Base-by-base conservation (phyloP, 2,888 invertebrate genomes). In the Coelopa pilipes region DNA sequence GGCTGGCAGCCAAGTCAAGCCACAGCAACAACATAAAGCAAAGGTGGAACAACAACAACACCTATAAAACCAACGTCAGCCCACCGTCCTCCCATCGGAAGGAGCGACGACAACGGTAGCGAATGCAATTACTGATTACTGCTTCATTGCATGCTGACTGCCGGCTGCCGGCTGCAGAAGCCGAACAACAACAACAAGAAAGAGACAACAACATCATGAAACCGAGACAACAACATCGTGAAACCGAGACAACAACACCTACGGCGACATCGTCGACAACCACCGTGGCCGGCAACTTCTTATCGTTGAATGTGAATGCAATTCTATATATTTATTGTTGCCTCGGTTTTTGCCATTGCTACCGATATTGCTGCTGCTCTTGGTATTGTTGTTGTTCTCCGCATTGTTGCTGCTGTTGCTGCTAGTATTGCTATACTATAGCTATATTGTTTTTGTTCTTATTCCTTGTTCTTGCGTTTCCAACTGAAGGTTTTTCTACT, bases 271-370 rank as follows among this genome's bases (percentile, higher is more conserved):
- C 46, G 19, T 21, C n/a, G 72, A 73, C 66, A 77, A 73, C 68
- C 75, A 75, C 70, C 72, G 45, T n/a, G 46, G 17, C 15, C 72
- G n/a, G 24, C n/a, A 57, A 17, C 34, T 72, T 69, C 49, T 45
- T 24, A 57, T 57, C 57, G 55, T 34, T 34, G 47, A 47, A 13
- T 70, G 49, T 50, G 12, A 60, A 15, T 70, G 59, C 50, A 69
- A 24, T 66, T 47, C 50, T 34, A 70, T 73, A 60, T 46, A 75
- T 46, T 66, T 49, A n/a, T 70, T 34, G 68, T 77, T 76, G 63
- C 72, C 73, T 76, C 72, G 72, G 68, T 70, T 72, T 76, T 77
- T 76, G 76, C 72, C 72, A 77, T 75, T 75, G 75, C 75, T 74
- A 76, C 73, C 75, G 74, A 74, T 75, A 74, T 75, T 34, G 34